A percentile compares a stretch with the other conserved stretches of the same genome.
Evolutionary conservation across 2,888 invertebrate species (phyloP).

Genomic region (Lepidonotus clava): DNA sequence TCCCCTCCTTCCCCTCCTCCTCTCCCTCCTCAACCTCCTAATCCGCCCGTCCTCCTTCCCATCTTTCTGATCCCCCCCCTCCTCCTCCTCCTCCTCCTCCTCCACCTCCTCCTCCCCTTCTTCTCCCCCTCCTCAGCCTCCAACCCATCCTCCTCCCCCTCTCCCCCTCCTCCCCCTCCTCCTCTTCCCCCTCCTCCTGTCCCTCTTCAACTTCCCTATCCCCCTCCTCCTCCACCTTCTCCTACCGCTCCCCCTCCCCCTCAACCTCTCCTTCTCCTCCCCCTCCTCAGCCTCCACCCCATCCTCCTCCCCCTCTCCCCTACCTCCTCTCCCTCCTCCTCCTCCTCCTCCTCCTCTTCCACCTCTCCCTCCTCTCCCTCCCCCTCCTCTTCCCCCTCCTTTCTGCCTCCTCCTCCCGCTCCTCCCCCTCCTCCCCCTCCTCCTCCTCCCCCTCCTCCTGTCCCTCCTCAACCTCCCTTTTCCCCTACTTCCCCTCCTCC

Average conservation of each 20-base stretch:
- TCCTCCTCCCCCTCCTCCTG: slow-evolving; percentile 53
- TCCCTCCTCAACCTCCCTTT: slow-evolving; percentile 54
- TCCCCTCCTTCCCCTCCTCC: too few relatives aligned
- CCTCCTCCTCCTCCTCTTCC: slow-evolving; percentile 57
- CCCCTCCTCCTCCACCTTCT: too few relatives aligned
- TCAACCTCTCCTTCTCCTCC: background rate
- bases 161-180: background rate
- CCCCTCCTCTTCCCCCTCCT: slow-evolving; percentile 59
- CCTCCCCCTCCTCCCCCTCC: slow-evolving; percentile 44
- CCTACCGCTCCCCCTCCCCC: background rate
- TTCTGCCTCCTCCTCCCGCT: slow-evolving; percentile 51
- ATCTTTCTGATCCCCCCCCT: too few relatives aligned
- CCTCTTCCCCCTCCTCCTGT: background rate
- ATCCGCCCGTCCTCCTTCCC: too few relatives aligned
- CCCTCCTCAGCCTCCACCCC: slow-evolving; percentile 44
- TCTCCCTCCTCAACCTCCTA: too few relatives aligned
- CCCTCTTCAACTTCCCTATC: too few relatives aligned
- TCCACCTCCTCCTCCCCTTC: too few relatives aligned
- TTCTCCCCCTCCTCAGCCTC: too few relatives aligned
- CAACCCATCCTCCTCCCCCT: too few relatives aligned
- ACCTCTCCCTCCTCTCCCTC: slow-evolving; percentile 48
- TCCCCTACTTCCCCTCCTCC: slow-evolving; percentile 58
- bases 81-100: too few relatives aligned
- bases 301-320: background rate
- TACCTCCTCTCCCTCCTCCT: slow-evolving; percentile 48